phyloP scores from a whole-genome alignment of 2,888 invertebrate genomes.

The Epicampocera succincta region DNA sequence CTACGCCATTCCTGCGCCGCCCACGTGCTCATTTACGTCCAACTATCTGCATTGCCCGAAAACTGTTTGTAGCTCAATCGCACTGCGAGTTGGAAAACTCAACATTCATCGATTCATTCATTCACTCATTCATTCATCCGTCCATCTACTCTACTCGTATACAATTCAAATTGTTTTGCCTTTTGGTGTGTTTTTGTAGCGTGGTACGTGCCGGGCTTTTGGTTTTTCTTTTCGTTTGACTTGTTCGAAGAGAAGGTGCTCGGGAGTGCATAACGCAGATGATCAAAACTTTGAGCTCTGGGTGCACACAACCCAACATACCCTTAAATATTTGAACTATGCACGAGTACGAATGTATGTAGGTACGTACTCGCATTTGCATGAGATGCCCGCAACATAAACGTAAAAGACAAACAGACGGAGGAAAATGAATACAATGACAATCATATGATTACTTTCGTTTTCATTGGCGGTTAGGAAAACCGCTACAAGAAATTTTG shows the following conservation, averaged over 20 bases:
- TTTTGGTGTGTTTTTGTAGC: slow-evolving; percentile 46
- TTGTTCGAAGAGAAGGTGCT: slow-evolving; percentile 70
- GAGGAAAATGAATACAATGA: neutral
- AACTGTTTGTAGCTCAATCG: slow-evolving; percentile 6
- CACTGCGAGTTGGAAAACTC: slow-evolving; percentile 50
- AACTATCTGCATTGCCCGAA: neutral
- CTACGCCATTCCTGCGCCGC: too few relatives aligned
- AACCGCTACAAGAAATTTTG: slow-evolving; percentile 53
- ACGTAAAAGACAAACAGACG: slow-evolving; percentile 24
- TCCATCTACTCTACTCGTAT: slow-evolving; percentile 46
- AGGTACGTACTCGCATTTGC: slow-evolving; percentile 32
- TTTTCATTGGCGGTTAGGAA: slow-evolving; percentile 75
- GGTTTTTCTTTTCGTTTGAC: slow-evolving; percentile 25
- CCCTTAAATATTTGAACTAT: slow-evolving; percentile 1
- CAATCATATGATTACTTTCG: slow-evolving; percentile 75
- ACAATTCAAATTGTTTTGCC: slow-evolving; percentile 32
- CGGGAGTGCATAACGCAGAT: slow-evolving; percentile 68
- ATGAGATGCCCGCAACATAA: slow-evolving; percentile 28
- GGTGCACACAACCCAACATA: neutral
- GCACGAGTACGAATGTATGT: too few relatives aligned
- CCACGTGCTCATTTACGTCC: too few relatives aligned
- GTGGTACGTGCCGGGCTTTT: slow-evolving; percentile 61
- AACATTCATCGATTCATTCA: slow-evolving; percentile 55
- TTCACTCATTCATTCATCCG: slow-evolving; percentile 52
- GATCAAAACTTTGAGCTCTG: slow-evolving; percentile 31